A percentile compares a stretch with the other conserved stretches of the same genome.
These are phyloP conservation scores for Aethes cnicana DNA, from an alignment of 2,888 invertebrate species.

Conservation along the genomic window DNA sequence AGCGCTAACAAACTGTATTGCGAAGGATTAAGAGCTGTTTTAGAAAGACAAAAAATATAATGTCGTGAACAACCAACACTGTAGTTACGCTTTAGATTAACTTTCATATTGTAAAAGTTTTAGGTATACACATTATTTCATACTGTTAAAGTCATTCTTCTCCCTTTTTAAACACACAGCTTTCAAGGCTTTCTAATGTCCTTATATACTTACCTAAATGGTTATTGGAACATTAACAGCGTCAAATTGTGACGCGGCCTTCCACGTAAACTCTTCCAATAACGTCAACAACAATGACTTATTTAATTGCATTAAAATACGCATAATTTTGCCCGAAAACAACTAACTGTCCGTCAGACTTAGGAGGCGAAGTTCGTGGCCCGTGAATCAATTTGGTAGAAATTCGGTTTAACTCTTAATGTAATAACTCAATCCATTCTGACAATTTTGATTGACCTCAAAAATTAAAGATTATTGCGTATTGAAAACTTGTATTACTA, in stretches of 20 bases:
- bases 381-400: conserved; percentile 39
- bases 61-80: too few species aligned
- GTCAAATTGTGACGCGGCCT: too few species aligned
- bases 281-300: conserved; percentile 13
- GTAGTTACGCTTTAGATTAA: too few species aligned
- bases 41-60: neutral
- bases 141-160: too few species aligned
- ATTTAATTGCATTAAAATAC: conserved; percentile 20
- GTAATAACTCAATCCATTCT: conserved; percentile 48
- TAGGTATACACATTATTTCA: too few species aligned
- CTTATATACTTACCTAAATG: neutral
- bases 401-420: conserved; percentile 52
- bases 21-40: neutral
- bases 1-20: neutral
- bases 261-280: neutral
- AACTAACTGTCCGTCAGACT: conserved; percentile 41
- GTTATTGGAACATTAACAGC: too few species aligned
- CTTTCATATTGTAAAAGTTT: too few species aligned
- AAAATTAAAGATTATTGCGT: conserved; percentile 13
- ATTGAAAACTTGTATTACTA: conserved; percentile 5
- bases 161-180: too few species aligned
- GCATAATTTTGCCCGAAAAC: conserved; percentile 20
- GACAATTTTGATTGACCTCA: conserved; percentile 37
- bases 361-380: conserved; percentile 39
- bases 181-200: too few species aligned